Evolutionary conservation across 2,888 invertebrate species (phyloP).

Genomic region (Geophilus truncorum): DNA sequence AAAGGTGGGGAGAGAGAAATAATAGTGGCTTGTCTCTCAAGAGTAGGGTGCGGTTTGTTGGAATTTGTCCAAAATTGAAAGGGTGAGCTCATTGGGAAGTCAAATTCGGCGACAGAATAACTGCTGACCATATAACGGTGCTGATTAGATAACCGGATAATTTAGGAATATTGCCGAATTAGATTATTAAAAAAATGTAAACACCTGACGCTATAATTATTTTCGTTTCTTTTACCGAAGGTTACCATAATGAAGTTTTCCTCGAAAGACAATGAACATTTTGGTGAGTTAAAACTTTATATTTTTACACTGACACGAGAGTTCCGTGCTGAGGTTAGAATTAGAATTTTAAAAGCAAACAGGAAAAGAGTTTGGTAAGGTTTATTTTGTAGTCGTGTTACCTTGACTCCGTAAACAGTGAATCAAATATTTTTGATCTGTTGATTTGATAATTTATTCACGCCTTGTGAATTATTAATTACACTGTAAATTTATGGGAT

Average conservation of each 20-base stretch:
- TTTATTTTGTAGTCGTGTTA: too few relatives aligned
- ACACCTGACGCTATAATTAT: neutral
- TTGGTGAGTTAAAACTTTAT: neutral
- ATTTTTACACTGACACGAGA: too few relatives aligned
- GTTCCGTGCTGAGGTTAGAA: too few relatives aligned
- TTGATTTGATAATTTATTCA: too few relatives aligned
- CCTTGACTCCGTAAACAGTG: too few relatives aligned
- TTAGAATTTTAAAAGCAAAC: too few relatives aligned
- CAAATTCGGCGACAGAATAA: neutral
- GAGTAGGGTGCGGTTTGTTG: neutral
- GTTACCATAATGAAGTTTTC: neutral
- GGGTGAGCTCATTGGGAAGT: neutral
- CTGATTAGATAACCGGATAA: neutral
- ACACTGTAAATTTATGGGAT: too few relatives aligned
- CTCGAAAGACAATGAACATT: neutral
- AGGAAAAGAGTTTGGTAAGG: too few relatives aligned
- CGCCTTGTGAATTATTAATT: too few relatives aligned
- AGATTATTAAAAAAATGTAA: too few relatives aligned
- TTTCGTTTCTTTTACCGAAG: neutral
- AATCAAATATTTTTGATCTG: too few relatives aligned
- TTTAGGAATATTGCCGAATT: too few relatives aligned
- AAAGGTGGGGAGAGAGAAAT: neutral
- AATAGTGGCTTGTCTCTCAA: neutral
- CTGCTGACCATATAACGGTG: neutral
- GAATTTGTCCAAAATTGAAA: neutral